A percentile compares a stretch with the other conserved stretches of the same genome.
These are phyloP conservation scores for Selene dorsalis DNA, from an alignment of 2,797 vertebrate genomes.

Conservation along the genomic window DNA sequence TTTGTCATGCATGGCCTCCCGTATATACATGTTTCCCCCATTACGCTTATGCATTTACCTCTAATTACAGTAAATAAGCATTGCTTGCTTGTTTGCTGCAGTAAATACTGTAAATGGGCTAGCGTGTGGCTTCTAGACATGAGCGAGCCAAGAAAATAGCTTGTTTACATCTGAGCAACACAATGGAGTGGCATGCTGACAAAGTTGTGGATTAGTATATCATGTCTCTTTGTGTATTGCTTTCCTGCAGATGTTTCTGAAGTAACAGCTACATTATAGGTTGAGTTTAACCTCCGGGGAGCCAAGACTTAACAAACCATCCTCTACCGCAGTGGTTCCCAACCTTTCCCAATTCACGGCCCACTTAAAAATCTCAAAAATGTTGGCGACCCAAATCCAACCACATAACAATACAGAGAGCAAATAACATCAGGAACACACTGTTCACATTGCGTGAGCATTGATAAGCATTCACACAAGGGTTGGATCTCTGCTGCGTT, in stretches of 20 bases:
- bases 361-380: too few relatives aligned
- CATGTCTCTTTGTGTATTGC: not conserved
- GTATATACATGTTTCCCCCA: conserved; percentile 70
- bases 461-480: too few relatives aligned
- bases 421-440: too few relatives aligned
- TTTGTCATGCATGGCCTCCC: conserved; percentile 68
- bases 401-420: too few relatives aligned
- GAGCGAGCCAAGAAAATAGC: conserved; percentile 35
- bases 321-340: not conserved
- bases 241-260: conserved; percentile 25
- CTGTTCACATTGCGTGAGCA: too few relatives aligned
- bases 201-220: conserved; percentile 11
- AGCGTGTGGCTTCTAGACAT: conserved; percentile 43
- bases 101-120: conserved; percentile 58
- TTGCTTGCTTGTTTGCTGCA: conserved; percentile 58
- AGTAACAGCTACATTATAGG: conserved; percentile 5
- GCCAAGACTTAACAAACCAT: not conserved
- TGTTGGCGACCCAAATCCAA: too few relatives aligned
- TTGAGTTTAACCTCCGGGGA: conserved; percentile 11
- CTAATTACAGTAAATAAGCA: conserved; percentile 74
- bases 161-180: conserved; percentile 27
- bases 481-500: too few relatives aligned
- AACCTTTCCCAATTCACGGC: too few relatives aligned
- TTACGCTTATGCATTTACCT: conserved; percentile 71
- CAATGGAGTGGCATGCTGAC: conserved; percentile 1